phyloP scores from a whole-genome alignment of 2,113 vertebrate genomes.

The Sialia sialis region DNA sequence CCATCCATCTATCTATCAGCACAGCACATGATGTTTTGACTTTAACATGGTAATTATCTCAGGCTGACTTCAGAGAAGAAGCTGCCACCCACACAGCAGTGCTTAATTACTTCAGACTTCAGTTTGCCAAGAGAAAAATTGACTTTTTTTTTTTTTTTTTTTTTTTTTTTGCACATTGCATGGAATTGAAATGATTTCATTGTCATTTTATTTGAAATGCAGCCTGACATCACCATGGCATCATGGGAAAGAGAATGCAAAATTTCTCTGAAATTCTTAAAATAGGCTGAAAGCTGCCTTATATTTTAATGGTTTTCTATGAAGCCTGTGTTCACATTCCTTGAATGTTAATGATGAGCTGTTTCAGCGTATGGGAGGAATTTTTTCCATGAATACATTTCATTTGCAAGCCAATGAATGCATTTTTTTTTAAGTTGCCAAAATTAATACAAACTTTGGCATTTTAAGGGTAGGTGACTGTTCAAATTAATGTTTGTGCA shows the following conservation, averaged over 20 bases:
- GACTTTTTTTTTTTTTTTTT: conserved; percentile 72
- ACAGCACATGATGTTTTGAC: conserved; percentile 80
- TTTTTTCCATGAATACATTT: conserved; percentile 63
- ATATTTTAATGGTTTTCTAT: conserved; percentile 67
- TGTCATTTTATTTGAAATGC: conserved; percentile 81
- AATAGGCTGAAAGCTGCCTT: conserved; percentile 77
- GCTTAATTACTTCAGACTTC: conserved; percentile 85
- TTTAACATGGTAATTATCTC: conserved; percentile 88
- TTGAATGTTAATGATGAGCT: conserved; percentile 74
- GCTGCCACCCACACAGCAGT: conserved; percentile 81
- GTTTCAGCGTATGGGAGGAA: conserved; percentile 61
- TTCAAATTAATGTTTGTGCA: conserved; percentile 36
- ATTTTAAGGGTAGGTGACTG: conserved; percentile 45
- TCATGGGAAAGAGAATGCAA: conserved; percentile 77
- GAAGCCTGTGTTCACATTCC: conserved; percentile 70
- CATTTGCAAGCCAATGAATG: conserved; percentile 43
- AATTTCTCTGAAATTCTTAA: conserved; percentile 79
- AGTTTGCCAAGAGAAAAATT: conserved; percentile 81
- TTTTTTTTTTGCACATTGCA: conserved; percentile 73
- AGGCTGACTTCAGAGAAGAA: conserved; percentile 82
- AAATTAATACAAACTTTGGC: not conserved
- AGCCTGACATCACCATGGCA: conserved; percentile 78
- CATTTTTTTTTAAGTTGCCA: not conserved
- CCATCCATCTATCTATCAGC: conserved; percentile 82
- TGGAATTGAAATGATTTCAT: conserved; percentile 80